Base-by-base conservation (phyloP, 1,140 invertebrate species). In the Macrosteles quadrilineatus region DNA sequence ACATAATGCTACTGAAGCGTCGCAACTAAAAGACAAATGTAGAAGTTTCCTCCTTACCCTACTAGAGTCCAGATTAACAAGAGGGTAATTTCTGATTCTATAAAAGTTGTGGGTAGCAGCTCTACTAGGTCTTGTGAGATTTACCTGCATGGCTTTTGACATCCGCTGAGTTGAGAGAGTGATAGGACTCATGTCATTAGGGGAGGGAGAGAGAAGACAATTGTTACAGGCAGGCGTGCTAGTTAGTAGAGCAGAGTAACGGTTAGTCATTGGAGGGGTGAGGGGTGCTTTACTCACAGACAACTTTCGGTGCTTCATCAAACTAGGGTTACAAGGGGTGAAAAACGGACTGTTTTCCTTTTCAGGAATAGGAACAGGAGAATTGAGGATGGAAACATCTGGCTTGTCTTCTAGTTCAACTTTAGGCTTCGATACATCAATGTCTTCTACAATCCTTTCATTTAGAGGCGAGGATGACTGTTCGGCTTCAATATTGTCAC, bases 131-230 rank as follows among this genome's bases (percentile, higher is more conserved):
- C 32, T 36, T 6, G 4, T 6, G 32, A 36, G 4, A 36, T 73
- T 78, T 85, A 93, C 92, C 90, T 93, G 91, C 91, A 94, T 93
- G 50, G 91, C 88, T 80, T 90, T 91, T 1, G 90, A 87, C 87
- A 94, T 89, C 78, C 91, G 88, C 76, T 92, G 91, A 4, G 92
- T 88, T 0, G 91, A 93, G 75, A 91, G 90, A 0, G 91, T 94
- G 65, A 94, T 93, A 0, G 92, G 92, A 9, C 91, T 93, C 91
- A 94, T 93, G 73, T 84, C 82, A 65, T 80, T 78, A 21, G 70
- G 70, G 14, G 70, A 68, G 31, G 73, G 67, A 29, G 71, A 67
- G 47, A 83, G 76, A 71, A 85, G 69, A 76, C 86, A 76, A 77
- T 83, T 74, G 76, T 27, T 76, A 76, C 69, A 78, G 12, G 85